A percentile compares a stretch with the other conserved stretches of the same genome.
phyloP scores from a whole-genome alignment of 2,113 vertebrate genomes.

The Lycaon pictus region DNA sequence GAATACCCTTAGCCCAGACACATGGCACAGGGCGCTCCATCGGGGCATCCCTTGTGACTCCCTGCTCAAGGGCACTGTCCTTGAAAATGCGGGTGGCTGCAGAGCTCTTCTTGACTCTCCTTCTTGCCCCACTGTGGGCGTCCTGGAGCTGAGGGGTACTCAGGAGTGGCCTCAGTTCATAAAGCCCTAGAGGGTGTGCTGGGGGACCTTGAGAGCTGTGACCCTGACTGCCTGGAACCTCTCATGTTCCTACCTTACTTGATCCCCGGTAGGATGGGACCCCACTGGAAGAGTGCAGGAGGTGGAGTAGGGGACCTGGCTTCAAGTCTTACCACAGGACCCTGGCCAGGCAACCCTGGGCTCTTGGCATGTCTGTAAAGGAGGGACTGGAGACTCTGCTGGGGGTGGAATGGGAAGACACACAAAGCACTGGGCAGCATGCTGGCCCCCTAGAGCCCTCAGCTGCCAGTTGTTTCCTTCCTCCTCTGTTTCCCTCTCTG shows the following conservation, averaged over 20 bases:
- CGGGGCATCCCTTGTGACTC: neutral
- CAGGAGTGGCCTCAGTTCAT: neutral
- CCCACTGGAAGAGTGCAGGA: neutral
- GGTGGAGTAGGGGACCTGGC: neutral
- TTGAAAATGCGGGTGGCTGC: neutral
- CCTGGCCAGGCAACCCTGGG: neutral
- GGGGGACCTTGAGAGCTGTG: neutral
- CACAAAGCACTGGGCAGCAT: neutral
- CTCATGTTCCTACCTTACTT: neutral
- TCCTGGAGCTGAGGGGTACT: neutral
- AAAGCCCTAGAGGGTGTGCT: neutral
- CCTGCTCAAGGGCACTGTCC: neutral
- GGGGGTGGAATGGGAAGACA: neutral
- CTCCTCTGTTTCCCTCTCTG: neutral
- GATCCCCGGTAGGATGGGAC: neutral
- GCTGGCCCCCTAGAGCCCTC: neutral
- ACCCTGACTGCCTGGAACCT: neutral
- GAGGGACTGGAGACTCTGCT: neutral
- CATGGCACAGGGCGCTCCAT: fast-evolving
- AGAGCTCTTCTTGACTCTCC: neutral
- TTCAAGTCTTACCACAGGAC: neutral
- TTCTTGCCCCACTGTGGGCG: neutral
- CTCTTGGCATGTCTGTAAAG: neutral
- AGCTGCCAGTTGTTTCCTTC: neutral
- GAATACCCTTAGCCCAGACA: neutral